A percentile compares a stretch with the other conserved stretches of the same genome.
These are phyloP conservation scores for Armadillidium nasatum DNA, from an alignment of 1,140 invertebrate genomes.

Conservation along the genomic window DNA sequence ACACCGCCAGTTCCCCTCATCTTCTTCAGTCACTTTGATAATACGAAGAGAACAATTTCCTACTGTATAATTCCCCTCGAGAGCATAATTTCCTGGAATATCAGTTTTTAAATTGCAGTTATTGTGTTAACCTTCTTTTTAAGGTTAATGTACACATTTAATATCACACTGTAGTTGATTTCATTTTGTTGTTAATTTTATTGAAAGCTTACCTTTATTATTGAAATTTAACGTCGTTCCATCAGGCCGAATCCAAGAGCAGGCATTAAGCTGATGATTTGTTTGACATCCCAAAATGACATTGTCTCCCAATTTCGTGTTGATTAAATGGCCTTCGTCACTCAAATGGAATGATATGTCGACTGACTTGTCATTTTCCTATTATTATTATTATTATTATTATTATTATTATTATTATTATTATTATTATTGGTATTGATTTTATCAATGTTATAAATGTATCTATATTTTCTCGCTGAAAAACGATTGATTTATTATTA, in stretches of 20 bases:
- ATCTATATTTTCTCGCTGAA: too few species aligned
- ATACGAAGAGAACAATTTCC: background rate
- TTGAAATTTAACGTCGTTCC: background rate
- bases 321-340: background rate
- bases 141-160: too few species aligned
- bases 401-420: too few species aligned
- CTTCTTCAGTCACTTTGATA: background rate
- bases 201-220: too few species aligned
- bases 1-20: background rate
- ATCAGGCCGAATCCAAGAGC: background rate
- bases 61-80: background rate
- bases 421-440: too few species aligned
- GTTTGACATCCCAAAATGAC: background rate
- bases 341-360: background rate
- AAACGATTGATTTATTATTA: too few species aligned
- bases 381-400: too few species aligned
- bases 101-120: too few species aligned
- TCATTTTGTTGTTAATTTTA: too few species aligned
- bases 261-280: background rate
- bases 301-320: background rate
- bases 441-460: too few species aligned
- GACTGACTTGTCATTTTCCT: background rate
- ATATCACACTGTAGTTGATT: too few species aligned
- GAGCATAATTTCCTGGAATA: background rate
- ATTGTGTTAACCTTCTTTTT: too few species aligned